phyloP scores from a whole-genome alignment of 1,140 invertebrate genomes.

The Drosophila sechellia region DNA sequence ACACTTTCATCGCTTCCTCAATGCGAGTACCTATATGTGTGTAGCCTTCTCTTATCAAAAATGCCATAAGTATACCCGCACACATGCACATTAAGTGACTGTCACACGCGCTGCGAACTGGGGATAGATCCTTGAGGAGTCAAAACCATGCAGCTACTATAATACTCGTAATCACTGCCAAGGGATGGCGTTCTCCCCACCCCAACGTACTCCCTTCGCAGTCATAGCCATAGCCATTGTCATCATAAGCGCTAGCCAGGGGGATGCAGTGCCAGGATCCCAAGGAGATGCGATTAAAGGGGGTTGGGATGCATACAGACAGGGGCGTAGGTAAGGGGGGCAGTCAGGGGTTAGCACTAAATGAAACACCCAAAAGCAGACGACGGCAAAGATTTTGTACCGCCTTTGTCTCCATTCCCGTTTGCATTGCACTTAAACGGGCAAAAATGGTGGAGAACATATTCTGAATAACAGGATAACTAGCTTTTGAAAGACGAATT shows the following conservation, averaged over 20 bases:
- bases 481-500: not conserved
- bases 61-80: slow-evolving; percentile 24
- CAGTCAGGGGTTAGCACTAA: slow-evolving; percentile 47
- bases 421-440: slow-evolving; percentile 43
- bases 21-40: not conserved
- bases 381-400: slow-evolving; percentile 34
- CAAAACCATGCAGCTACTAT: slow-evolving; percentile 51
- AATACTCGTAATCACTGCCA: slow-evolving; percentile 60
- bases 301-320: not conserved
- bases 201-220: slow-evolving; percentile 20
- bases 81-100: slow-evolving; percentile 53
- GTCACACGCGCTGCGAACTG: slow-evolving; percentile 34
- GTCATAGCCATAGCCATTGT: slow-evolving; percentile 39
- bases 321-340: not conserved
- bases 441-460: slow-evolving; percentile 9
- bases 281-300: slow-evolving; percentile 13
- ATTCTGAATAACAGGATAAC: slow-evolving; percentile 10
- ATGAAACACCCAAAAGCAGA: slow-evolving; percentile 42
- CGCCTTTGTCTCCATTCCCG: slow-evolving; percentile 47
- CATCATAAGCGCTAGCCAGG: slow-evolving; percentile 52
- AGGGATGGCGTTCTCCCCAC: slow-evolving; percentile 28
- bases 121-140: slow-evolving; percentile 50
- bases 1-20: slow-evolving; percentile 22
- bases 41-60: slow-evolving; percentile 30
- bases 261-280: slow-evolving; percentile 18